phyloP scores from a whole-genome alignment of 2,113 vertebrate species.

The Hippocampus zosterae region DNA sequence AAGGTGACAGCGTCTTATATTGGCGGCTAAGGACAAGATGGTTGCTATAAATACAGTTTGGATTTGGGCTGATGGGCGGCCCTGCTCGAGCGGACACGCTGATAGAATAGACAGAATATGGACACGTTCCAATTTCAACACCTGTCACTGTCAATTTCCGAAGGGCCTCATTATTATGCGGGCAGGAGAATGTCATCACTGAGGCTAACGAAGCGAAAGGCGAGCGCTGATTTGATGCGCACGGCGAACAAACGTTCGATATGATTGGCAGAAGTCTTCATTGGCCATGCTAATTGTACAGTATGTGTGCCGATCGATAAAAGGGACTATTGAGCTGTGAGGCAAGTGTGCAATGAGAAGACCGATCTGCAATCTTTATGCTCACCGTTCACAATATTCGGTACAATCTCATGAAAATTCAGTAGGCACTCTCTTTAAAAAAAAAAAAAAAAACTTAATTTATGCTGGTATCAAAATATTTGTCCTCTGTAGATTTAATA shows the following conservation, averaged over 20 bases:
- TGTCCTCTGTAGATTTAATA: background rate
- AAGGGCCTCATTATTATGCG: slow-evolving; percentile 29
- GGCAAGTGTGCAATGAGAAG: background rate
- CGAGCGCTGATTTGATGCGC: slow-evolving; percentile 39
- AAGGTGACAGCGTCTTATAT: slow-evolving; percentile 31
- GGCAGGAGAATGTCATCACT: slow-evolving; percentile 28
- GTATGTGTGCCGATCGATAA: slow-evolving; percentile 24
- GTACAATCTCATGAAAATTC: background rate
- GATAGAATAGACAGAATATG: slow-evolving; percentile 20
- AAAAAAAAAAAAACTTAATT: background rate
- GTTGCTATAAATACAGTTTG: slow-evolving; percentile 28
- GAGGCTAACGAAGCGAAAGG: slow-evolving; percentile 39
- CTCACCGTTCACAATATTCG: background rate
- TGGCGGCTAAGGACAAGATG: slow-evolving; percentile 14
- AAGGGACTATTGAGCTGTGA: background rate
- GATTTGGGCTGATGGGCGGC: slow-evolving; percentile 29
- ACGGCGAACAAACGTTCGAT: slow-evolving; percentile 30
- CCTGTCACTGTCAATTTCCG: slow-evolving; percentile 40
- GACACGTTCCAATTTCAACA: slow-evolving; percentile 38
- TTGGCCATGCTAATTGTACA: slow-evolving; percentile 44
- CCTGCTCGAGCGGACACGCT: slow-evolving; percentile 20
- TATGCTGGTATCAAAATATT: background rate
- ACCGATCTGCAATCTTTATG: background rate
- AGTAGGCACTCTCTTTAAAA: background rate
- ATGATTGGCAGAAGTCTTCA: slow-evolving; percentile 31